Conservation (phyloP, 2,888 invertebrate genomes). For the Trachelus troglodyta region DNA sequence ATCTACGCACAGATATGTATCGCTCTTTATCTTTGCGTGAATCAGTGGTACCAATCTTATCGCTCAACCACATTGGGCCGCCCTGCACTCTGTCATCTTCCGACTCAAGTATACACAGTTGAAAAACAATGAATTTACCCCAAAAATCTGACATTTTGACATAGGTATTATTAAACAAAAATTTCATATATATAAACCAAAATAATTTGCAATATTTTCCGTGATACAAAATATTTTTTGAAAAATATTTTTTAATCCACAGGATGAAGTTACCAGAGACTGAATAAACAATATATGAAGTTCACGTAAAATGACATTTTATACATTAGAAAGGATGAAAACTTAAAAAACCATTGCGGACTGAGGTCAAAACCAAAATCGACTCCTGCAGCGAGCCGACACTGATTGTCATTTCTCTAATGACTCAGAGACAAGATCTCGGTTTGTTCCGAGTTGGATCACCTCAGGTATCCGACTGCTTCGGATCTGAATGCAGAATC, state of each 20-base stretch:
- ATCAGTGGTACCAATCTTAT: slow-evolving; percentile 52
- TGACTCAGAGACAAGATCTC: slow-evolving; percentile 58
- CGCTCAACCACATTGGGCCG: slow-evolving; percentile 36
- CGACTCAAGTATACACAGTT: neutral
- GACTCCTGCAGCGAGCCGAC: slow-evolving; percentile 36
- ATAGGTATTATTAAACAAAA: no score
- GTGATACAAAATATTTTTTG: neutral
- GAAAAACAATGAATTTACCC: neutral
- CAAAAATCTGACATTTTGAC: neutral
- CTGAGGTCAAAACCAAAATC: slow-evolving; percentile 9
- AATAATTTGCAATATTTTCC: no score
- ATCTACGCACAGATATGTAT: slow-evolving; percentile 28
- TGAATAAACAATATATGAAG: neutral
- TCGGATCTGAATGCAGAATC: slow-evolving; percentile 44
- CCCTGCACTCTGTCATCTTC: slow-evolving; percentile 38
- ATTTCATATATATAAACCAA: no score
- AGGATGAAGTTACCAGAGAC: no score
- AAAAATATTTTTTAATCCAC: neutral
- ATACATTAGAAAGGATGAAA: neutral
- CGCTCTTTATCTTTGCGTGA: slow-evolving; percentile 38
- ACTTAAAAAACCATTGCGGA: neutral
- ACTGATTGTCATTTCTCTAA: slow-evolving; percentile 58
- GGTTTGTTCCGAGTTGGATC: slow-evolving; percentile 24
- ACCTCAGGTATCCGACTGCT: slow-evolving; percentile 8
- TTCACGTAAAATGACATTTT: neutral